A percentile compares a stretch with the other conserved stretches of the same genome.
phyloP scores from a whole-genome alignment of 2,113 vertebrate species.

The Ursus arctos region DNA sequence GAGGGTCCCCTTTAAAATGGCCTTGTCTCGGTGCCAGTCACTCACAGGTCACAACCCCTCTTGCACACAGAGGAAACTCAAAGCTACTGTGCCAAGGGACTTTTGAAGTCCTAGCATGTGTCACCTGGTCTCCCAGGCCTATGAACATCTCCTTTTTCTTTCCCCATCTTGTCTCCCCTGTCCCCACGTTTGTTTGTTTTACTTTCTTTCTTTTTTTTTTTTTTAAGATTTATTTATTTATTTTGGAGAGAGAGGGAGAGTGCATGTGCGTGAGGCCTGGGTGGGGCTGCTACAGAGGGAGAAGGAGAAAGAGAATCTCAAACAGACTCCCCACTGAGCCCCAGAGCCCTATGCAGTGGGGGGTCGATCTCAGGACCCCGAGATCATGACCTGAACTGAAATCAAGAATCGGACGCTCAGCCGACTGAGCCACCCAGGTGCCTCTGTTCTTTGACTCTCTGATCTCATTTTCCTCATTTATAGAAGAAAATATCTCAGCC shows the following conservation, averaged over 20 bases:
- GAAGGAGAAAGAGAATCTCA: neutral
- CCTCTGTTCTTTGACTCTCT: neutral
- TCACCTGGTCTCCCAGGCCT: neutral
- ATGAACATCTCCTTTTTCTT: neutral
- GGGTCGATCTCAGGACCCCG: neutral
- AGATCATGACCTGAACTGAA: neutral
- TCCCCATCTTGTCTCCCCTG: neutral
- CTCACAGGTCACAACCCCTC: neutral
- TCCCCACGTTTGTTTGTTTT: neutral
- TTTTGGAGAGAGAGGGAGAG: neutral
- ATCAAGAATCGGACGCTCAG: neutral
- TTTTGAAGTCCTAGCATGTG: rapidly evolving
- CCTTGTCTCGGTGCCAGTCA: neutral
- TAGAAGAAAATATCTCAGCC: neutral
- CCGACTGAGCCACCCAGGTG: neutral
- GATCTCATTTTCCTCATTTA: constrained; percentile 4
- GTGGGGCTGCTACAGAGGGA: neutral
- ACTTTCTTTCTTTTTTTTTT: neutral
- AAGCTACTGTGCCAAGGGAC: neutral
- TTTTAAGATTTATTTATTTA: neutral
- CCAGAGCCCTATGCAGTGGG: neutral
- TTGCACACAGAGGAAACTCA: neutral
- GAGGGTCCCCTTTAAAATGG: neutral
- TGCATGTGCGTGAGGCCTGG: neutral
- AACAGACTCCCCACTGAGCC: neutral